Evolutionary conservation across 2,888 invertebrate species (phyloP), one percentile per base, ranked within the genome.

Genomic region (Chirona hameri): DNA sequence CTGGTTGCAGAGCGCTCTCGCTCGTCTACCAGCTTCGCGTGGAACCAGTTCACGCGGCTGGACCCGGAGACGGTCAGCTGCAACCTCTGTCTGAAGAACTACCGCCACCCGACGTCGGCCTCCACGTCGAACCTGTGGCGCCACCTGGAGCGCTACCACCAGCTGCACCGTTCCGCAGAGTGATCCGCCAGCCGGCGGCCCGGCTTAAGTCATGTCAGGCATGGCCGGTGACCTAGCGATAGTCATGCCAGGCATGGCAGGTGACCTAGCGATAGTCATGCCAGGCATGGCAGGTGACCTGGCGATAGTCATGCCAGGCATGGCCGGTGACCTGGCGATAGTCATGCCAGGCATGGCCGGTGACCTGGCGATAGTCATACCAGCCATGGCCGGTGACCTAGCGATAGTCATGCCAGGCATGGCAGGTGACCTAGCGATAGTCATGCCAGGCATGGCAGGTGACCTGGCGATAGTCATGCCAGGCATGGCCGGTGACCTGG

Each of bases 31-130:
- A 82, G n/a, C 65, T 65, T 9, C 87, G 88, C 83, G 87, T 86
- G 81, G 85, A 87, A 24, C 86, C 86, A 31, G 86, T 87, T 81
- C 86, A 85, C 10, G 85, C 88, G 46, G 86, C 86, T 24, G 87
- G 88, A 81, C 86, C 86, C 72, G 85, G 88, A 18, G 85, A 88
- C 55, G 87, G 88, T 10, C 87, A 88, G 9, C 88, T 88, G 85
- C 88, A 88, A 85, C 88, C 88, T 84, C 87, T 88, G 0, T 88
- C 88, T 4, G 84, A 87, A 82, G 86, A 88, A 10, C 85, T 86
- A 24, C 86, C 87, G 81, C 88, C 88, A 85, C 87, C 86, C 83
- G 88, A 88, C 27, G 84, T 88, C 48, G 86, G 88, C 79, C 86
- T 88, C 57, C 86, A 84, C 76, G 81, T 85, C 39, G 87, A 87